Evolutionary conservation across 2,888 invertebrate genomes (phyloP).

Genomic region (Deilephila elpenor): DNA sequence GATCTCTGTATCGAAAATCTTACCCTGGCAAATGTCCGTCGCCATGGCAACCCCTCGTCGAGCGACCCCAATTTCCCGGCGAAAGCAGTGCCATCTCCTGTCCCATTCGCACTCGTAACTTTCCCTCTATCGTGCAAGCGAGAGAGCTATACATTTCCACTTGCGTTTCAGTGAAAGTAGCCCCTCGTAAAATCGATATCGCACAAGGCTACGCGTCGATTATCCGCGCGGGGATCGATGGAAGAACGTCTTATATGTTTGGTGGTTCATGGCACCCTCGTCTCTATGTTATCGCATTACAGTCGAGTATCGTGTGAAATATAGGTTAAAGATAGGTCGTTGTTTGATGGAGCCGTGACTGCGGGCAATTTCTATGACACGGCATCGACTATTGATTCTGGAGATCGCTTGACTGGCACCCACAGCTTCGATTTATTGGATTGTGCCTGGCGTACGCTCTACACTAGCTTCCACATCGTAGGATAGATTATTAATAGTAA

Average conservation of each 20-base stretch:
- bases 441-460: conserved; percentile 27
- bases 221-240: conserved; percentile 64
- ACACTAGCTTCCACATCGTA: background rate
- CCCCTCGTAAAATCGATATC: conserved; percentile 83
- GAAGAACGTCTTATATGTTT: conserved; percentile 44
- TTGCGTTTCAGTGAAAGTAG: conserved; percentile 62
- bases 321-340: background rate
- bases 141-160: conserved; percentile 46
- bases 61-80: conserved; percentile 50
- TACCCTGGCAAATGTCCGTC: conserved; percentile 68
- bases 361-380: conserved; percentile 51
- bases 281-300: background rate
- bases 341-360: background rate
- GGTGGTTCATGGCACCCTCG: conserved; percentile 24
- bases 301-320: conserved; percentile 37
- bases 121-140: conserved; percentile 44
- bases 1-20: conserved; percentile 76
- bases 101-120: conserved; percentile 27
- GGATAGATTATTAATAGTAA: background rate
- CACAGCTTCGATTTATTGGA: conserved; percentile 75
- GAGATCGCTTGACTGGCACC: conserved; percentile 60
- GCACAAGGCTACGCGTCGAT: conserved; percentile 85
- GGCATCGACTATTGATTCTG: conserved; percentile 79
- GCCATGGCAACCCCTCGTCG: conserved; percentile 71
- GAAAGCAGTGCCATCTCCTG: conserved; percentile 1